Conservation (phyloP, 2,113 vertebrate species). For the Myotis yumanensis region DNA sequence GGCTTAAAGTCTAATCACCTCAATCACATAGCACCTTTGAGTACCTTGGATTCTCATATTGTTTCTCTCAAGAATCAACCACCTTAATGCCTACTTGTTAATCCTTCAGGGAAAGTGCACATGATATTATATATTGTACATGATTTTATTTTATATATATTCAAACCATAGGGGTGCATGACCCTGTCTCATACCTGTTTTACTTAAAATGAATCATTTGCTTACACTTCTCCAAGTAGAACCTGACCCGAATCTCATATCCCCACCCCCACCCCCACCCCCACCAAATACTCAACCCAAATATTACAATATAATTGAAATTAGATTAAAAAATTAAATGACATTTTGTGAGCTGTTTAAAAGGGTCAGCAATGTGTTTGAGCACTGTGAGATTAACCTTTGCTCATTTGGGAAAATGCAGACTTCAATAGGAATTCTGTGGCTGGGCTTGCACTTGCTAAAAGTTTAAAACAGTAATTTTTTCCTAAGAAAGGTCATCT, state of each 20-base stretch:
- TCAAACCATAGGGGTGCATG: slow-evolving; percentile 51
- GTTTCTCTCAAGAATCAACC: slow-evolving; percentile 65
- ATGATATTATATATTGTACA: slow-evolving; percentile 55
- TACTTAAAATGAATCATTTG: slow-evolving; percentile 69
- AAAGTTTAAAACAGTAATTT: slow-evolving; percentile 94
- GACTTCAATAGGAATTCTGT: slow-evolving; percentile 85
- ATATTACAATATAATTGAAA: slow-evolving; percentile 87
- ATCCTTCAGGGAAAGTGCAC: slow-evolving; percentile 64
- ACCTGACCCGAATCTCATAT: slow-evolving; percentile 21
- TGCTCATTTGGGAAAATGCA: slow-evolving; percentile 86
- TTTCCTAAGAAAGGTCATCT: slow-evolving; percentile 91
- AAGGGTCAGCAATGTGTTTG: slow-evolving; percentile 87
- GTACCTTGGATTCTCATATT: slow-evolving; percentile 70
- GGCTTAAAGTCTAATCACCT: neutral
- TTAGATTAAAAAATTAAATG: slow-evolving; percentile 84
- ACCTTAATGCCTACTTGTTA: slow-evolving; percentile 79
- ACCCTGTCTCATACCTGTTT: slow-evolving; percentile 40
- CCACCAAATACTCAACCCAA: slow-evolving; percentile 77
- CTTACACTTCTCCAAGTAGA: slow-evolving; percentile 59
- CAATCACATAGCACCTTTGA: slow-evolving; percentile 46
- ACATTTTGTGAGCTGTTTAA: slow-evolving; percentile 84
- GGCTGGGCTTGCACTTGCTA: slow-evolving; percentile 88
- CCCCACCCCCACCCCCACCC: neutral
- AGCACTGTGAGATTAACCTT: slow-evolving; percentile 87
- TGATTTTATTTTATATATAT: slow-evolving; percentile 39